Base-by-base conservation (phyloP, 2,113 vertebrate genomes). In the Ondatra zibethicus region DNA sequence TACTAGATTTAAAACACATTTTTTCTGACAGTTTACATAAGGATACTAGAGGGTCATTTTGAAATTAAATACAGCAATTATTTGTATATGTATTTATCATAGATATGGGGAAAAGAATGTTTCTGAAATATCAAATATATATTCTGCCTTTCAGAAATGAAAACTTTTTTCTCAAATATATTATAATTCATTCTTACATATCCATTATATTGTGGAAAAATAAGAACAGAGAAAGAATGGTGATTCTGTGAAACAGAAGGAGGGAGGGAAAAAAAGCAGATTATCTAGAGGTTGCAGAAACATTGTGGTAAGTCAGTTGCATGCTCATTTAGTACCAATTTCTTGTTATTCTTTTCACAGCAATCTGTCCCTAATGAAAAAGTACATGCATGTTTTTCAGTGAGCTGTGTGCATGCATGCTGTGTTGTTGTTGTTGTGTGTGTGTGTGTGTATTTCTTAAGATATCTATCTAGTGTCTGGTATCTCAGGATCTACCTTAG, bases 211-310 rank as follows among this genome's bases (percentile, higher is more conserved):
- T 68, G 10, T 65, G 3, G 3, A 66, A 78, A 39, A 1, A 17
- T 11, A 78, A 7, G 14, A 39, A 77, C 45, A 2, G 5, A 0
- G 21, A 21, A 84, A 5, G 31, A 76, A 47, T 0, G 0, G 1
- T 3, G 23, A 11, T 2, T 45, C 10, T 61, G 0, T 78, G 63
- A 80, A 85, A 39, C 3, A 70, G 1, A 33, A 72, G 39, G 2
- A 47, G 42, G 31, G 4, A 80, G 36, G 6, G 39, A 36, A 17
- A 4, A 0, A 39, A 2, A 82, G 65, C 45, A 27, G 47, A 73
- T n/a, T 2, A 3, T 63, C n/a, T 16, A 84, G 13, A 9, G 23
- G 55, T 17, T 42, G 33, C 33, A n/a, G 50, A 55, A n/a, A 25
- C 52, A 21, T 21, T 78, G 50, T 80, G 33, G 19, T 33, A 77